Base-by-base conservation (phyloP, 2,888 invertebrate species). In the Coelopa pilipes region DNA sequence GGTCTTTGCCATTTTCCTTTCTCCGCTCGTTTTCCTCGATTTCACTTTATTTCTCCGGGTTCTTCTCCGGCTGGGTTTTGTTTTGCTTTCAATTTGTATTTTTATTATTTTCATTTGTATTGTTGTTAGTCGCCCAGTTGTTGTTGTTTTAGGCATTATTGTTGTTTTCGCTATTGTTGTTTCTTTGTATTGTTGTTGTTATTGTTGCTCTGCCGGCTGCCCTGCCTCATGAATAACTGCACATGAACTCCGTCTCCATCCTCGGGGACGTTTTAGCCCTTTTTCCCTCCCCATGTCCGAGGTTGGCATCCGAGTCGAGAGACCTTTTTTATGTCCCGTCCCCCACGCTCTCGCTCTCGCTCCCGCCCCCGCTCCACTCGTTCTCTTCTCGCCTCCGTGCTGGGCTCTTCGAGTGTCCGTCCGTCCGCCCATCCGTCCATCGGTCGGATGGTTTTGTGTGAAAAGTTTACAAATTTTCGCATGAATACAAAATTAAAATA, bases 81-180 rank as follows among this genome's bases (percentile, higher is more conserved):
- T 70, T 63, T 70, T 70, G 53, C 50, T 62, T 70, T 65, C 65
- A 71, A 71, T 71, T 71, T 71, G 63, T 71, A 71, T 65, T 71
- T 71, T 65, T 71, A 71, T 71, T 71, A 65, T 65, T 65, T 71
- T 71, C 65, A 65, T 50, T 71, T 71, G 63, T 55, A 34, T 55
- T 63, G 65, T 17, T 46, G 65, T 17, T 46, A 19, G 46, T 34
- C 7, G 46, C 17, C 46, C n/a, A 4, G 34, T 34, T 34, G 34
- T 63, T 49, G 46, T 12, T 66, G 46, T 65, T 53, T 45, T 57
- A n/a, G n/a, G n/a, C n/a, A n/a, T n/a, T 19, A 13, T 49, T 3
- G 19, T 66, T 17, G 45, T 9, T 67, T 63, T 70, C 63, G 50
- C 34, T 62, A 62, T 65, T 55, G 65, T 65, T 71, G 63, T 71